A percentile compares a stretch with the other conserved stretches of the same genome.
Conservation (phyloP, 2,888 invertebrate species). For the Pogonocherus hispidulus region DNA sequence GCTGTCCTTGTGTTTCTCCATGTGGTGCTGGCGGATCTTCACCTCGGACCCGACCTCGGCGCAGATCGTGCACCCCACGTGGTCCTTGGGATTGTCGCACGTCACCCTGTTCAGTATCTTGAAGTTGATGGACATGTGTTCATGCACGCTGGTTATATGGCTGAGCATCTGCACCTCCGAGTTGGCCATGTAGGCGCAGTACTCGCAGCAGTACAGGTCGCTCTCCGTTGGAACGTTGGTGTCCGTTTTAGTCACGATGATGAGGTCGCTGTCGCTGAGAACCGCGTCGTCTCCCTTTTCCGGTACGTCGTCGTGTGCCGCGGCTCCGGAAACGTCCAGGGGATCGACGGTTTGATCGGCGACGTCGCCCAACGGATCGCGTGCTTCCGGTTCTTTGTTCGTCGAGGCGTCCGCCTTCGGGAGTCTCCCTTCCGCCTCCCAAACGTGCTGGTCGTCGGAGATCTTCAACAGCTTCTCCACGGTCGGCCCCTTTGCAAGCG, state of each 20-base stretch:
- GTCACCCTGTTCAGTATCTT: conserved; percentile 40
- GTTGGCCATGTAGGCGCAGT: conserved; percentile 46
- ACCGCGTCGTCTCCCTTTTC: neutral
- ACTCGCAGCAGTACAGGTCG: conserved; percentile 53
- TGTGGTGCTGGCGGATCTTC: conserved; percentile 63
- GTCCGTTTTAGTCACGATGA: conserved; percentile 48
- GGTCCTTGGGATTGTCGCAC: conserved; percentile 41
- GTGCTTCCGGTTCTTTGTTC: too few relatives aligned
- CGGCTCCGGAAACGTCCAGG: neutral
- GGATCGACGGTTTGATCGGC: too few relatives aligned
- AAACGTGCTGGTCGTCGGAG: conserved; percentile 7
- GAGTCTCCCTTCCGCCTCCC: neutral
- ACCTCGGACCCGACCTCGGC: conserved; percentile 59
- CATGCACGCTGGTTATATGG: conserved; percentile 44
- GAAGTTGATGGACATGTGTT: conserved; percentile 43
- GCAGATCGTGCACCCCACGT: conserved; percentile 59
- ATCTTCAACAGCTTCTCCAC: conserved; percentile 25
- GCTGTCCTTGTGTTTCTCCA: conserved; percentile 62
- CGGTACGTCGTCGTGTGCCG: neutral
- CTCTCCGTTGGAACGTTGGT: conserved; percentile 49
- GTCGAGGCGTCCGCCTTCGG: neutral
- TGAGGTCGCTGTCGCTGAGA: conserved; percentile 38
- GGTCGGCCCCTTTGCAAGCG: conserved; percentile 43
- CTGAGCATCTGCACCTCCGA: conserved; percentile 40
- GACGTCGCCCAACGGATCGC: too few relatives aligned